Evolutionary conservation across 2,888 invertebrate genomes (phyloP).

Genomic region (Pseudococcus longispinus): DNA sequence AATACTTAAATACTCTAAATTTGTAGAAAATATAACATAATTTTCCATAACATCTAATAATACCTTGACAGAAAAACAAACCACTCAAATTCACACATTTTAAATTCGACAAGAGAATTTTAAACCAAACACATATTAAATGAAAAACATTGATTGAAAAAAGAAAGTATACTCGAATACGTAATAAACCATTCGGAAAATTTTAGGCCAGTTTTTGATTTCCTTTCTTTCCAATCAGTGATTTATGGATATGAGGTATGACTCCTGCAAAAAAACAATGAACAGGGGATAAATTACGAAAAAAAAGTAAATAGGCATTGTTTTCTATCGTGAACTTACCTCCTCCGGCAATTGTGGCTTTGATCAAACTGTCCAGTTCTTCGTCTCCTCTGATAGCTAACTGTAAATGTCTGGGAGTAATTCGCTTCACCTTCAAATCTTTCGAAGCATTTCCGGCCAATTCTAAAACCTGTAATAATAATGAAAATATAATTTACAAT

Average conservation of each 20-base stretch:
- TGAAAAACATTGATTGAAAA: background rate
- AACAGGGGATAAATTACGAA: background rate
- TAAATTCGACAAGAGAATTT: background rate
- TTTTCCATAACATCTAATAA: background rate
- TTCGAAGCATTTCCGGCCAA: conserved; percentile 99
- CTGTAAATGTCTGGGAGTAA: conserved; percentile 98
- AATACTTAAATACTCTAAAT: too few relatives aligned
- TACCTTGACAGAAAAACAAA: background rate
- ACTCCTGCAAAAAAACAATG: conserved; percentile 70
- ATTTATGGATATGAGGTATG: conserved; percentile 99
- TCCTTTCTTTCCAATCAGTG: conserved; percentile 98
- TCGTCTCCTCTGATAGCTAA: conserved; percentile 99
- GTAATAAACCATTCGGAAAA: background rate
- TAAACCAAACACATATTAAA: background rate
- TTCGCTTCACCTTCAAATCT: conserved; percentile 99
- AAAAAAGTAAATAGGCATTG: background rate
- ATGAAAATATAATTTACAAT: background rate
- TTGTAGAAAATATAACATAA: too few relatives aligned
- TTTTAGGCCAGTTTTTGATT: conserved; percentile 61
- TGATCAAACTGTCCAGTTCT: conserved; percentile 98
- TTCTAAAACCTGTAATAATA: conserved; percentile 88
- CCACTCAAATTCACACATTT: background rate
- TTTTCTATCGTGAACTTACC: conserved; percentile 67
- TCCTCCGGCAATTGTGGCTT: conserved; percentile 99
- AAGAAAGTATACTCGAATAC: background rate